These are phyloP conservation scores for Brachymystax lenok DNA, from an alignment of 2,797 vertebrate genomes.

Conservation along the genomic window DNA sequence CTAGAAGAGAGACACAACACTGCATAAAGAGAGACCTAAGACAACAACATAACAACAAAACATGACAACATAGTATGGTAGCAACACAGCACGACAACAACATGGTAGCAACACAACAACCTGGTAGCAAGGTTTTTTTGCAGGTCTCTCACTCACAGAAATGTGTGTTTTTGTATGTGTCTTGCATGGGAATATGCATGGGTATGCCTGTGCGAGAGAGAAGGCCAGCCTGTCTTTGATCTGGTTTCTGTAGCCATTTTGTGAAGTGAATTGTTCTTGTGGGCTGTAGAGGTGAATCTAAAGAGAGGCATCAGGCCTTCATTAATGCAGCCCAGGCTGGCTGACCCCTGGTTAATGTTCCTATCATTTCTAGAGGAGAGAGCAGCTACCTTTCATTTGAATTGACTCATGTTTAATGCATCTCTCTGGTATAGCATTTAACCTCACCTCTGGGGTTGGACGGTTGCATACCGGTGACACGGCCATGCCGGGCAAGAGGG, in stretches of 20 bases:
- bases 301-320: slow-evolving; percentile 62
- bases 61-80: too few relatives aligned
- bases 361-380: slow-evolving; percentile 73
- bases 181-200: background rate
- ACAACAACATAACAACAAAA: too few relatives aligned
- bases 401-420: slow-evolving; percentile 79
- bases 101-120: too few relatives aligned
- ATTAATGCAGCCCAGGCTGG: slow-evolving; percentile 75
- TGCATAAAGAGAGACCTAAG: too few relatives aligned
- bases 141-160: background rate
- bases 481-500: slow-evolving; percentile 13
- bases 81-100: too few relatives aligned
- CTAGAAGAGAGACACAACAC: too few relatives aligned
- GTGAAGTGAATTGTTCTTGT: slow-evolving; percentile 58
- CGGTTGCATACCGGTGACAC: slow-evolving; percentile 42
- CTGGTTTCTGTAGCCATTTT: slow-evolving; percentile 3
- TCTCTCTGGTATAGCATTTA: slow-evolving; percentile 70
- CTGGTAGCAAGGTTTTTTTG: background rate
- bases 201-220: slow-evolving; percentile 14
- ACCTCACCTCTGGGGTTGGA: slow-evolving; percentile 62
- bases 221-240: background rate
- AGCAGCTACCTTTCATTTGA: slow-evolving; percentile 58
- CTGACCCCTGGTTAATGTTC: slow-evolving; percentile 75
- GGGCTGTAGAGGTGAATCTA: slow-evolving; percentile 50
- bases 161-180: slow-evolving; percentile 14